A percentile compares a stretch with the other conserved stretches of the same genome.
These are phyloP conservation scores for Macropis europaea DNA, from an alignment of 2,888 invertebrate genomes.

Conservation along the genomic window DNA sequence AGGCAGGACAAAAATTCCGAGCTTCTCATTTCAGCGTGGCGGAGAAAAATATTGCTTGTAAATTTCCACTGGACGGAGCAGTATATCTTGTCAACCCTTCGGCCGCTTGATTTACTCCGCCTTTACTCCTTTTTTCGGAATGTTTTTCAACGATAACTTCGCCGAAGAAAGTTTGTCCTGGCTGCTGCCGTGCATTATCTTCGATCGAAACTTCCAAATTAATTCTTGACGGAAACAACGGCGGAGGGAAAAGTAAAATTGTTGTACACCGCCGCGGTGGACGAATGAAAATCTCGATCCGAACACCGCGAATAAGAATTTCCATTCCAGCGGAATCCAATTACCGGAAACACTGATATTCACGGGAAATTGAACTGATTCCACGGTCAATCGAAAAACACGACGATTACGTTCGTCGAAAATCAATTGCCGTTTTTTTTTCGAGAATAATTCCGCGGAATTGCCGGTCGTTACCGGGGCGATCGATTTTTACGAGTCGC, in stretches of 20 bases:
- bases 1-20: background rate
- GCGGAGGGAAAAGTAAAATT: too few species aligned
- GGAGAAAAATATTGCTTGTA: slow-evolving; percentile 50
- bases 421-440: background rate
- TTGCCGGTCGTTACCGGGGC: background rate
- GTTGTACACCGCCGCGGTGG: too few species aligned
- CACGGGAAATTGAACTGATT: background rate
- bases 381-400: background rate
- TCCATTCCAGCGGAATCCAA: too few species aligned
- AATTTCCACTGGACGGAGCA: slow-evolving; percentile 48
- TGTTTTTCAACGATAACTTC: slow-evolving; percentile 14
- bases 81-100: slow-evolving; percentile 36
- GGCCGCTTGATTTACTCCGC: slow-evolving; percentile 41
- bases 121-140: slow-evolving; percentile 32
- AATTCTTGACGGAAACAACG: too few species aligned
- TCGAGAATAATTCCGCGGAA: slow-evolving; percentile 2
- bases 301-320: too few species aligned
- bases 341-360: too few species aligned
- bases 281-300: too few species aligned
- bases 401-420: background rate
- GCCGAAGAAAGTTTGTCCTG: background rate
- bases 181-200: too few species aligned
- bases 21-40: slow-evolving; percentile 5
- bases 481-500: background rate
- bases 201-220: too few species aligned